Evolutionary conservation across 1,140 invertebrate genomes (phyloP).

Genomic region (Tetramorium parvispinum): DNA sequence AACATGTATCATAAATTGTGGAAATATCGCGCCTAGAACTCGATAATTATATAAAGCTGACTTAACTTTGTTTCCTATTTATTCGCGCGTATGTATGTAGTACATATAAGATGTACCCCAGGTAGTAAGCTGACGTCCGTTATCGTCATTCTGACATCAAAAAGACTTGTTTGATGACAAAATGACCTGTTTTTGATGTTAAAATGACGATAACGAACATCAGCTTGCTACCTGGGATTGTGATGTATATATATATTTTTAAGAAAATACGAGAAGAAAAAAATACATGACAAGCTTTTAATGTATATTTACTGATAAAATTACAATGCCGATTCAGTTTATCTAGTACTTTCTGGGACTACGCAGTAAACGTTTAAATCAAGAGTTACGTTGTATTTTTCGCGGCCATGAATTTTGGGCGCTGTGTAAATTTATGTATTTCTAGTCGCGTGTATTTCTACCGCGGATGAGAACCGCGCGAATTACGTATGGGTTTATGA

Average conservation of each 20-base stretch:
- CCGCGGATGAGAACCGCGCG: not conserved
- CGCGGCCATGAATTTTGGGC: slow-evolving; percentile 18
- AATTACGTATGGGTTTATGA: slow-evolving; percentile 54
- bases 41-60: not conserved
- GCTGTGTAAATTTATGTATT: slow-evolving; percentile 35
- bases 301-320: not conserved
- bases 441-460: not conserved
- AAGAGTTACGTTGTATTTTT: slow-evolving; percentile 5
- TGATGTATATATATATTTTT: not conserved
- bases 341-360: not conserved
- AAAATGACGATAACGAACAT: too few relatives aligned
- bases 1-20: not conserved
- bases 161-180: too few relatives aligned
- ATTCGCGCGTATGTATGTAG: not conserved
- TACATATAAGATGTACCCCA: not conserved
- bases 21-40: not conserved
- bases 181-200: too few relatives aligned
- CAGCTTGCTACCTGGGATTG: too few relatives aligned
- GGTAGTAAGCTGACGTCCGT: too few relatives aligned
- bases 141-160: too few relatives aligned
- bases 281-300: not conserved
- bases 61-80: not conserved
- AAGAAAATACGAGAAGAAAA: not conserved
- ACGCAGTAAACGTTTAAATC: not conserved
- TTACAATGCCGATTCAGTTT: not conserved